Percentiles rank a stretch among this genome's conserved stretches.
These are phyloP conservation scores for Lasiurus cinereus DNA, from an alignment of 2,113 vertebrate genomes.

Conservation along the genomic window DNA sequence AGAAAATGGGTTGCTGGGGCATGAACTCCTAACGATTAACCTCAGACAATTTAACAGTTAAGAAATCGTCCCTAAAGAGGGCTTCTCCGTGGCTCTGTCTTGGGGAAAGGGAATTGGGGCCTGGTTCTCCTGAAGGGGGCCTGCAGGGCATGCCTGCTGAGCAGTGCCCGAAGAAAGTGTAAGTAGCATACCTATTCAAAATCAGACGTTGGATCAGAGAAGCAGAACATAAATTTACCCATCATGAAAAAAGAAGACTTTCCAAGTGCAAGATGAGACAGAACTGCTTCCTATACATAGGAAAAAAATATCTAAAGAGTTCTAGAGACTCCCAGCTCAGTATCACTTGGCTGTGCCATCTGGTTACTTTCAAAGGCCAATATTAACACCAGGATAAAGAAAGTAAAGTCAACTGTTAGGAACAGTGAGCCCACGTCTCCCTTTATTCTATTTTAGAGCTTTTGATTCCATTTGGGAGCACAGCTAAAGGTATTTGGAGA, in stretches of 20 bases:
- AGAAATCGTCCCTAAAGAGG: background rate
- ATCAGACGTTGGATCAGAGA: background rate
- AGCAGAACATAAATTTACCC: background rate
- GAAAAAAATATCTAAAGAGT: background rate
- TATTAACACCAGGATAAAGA: background rate
- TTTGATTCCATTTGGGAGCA: background rate
- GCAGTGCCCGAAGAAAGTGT: background rate
- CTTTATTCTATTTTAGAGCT: background rate
- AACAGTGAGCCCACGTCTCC: background rate
- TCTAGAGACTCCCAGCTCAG: background rate
- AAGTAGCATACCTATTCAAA: background rate
- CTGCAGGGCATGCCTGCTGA: background rate
- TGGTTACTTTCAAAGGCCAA: conserved; percentile 28
- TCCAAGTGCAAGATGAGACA: background rate
- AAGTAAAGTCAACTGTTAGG: background rate
- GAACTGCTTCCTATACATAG: background rate
- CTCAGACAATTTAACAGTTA: background rate
- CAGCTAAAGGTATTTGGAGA: background rate
- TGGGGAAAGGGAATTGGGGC: background rate
- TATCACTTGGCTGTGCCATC: background rate
- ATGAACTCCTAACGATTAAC: background rate
- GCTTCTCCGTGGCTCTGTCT: background rate
- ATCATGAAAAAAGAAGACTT: background rate
- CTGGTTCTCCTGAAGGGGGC: background rate
- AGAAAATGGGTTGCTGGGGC: background rate